Base-by-base conservation (phyloP, 1,140 invertebrate species). In the Habropoda laboriosa region DNA sequence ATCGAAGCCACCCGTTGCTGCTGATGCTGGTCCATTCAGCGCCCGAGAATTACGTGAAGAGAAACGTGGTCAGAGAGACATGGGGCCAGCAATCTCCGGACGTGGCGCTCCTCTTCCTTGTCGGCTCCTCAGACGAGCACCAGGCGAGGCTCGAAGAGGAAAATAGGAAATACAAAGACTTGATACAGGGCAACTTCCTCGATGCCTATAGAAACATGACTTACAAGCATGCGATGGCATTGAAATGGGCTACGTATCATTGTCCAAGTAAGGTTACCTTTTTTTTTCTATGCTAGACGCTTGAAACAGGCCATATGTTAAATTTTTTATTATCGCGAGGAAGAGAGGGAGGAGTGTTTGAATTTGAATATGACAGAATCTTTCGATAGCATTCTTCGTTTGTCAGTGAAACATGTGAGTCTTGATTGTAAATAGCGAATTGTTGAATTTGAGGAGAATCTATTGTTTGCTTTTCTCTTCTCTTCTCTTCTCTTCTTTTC, bases 161-260 rank as follows among this genome's bases (percentile, higher is more conserved):
- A 90, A 94, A 94, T 84, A 86, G 87, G 4, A 83, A 83, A 1
- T 94, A 95, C 86, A 92, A 93, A 27, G 97, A 98, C 89, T 94
- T 98, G 71, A 94, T 98, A 35, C 96, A 97, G 91, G 97, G 96
- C 35, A 95, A 94, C 83, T 98, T 97, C 90, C 73, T 94, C 12
- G 97, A 98, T 92, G 94, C 94, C 42, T 98, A 98, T 89, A 94
- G 95, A 79, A 98, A 98, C 92, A 94, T 98, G 91, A 97, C 97
- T 2, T 97, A 97, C 87, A 98, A 98, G 91, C 97, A 97, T 91
- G 95, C 96, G 6, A 96, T 97, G 95, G 95, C 94, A 1, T 94
- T 98, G n/a, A 97, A 97, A 89, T 98, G 97, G 96, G 94, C 95
- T 55, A 94, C 94, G 8, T 95, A 95, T 88, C 94, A 95, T 91